These are phyloP conservation scores for Brachionus rotundiformis DNA, from an alignment of 1,140 invertebrate genomes.

Conservation along the genomic window DNA sequence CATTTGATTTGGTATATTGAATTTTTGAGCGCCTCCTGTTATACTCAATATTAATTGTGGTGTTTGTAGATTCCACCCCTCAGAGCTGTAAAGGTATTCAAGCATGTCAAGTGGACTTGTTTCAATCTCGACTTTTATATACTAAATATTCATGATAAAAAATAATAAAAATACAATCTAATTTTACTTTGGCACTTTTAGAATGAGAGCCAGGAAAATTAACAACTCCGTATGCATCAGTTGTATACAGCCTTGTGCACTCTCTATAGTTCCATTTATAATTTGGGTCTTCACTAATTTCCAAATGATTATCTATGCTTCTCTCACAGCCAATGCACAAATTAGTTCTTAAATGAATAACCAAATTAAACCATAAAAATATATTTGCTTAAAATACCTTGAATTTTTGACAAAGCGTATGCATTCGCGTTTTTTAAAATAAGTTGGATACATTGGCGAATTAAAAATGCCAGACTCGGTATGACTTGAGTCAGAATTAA, in stretches of 20 bases:
- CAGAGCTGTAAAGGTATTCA: neutral
- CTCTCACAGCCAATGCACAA: neutral
- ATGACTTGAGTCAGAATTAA: neutral
- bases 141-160: neutral
- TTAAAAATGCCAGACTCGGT: neutral
- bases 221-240: slow-evolving; percentile 24
- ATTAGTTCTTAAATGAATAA: neutral
- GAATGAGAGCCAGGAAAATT: slow-evolving; percentile 43
- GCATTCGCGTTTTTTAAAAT: slow-evolving; percentile 19
- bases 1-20: slow-evolving; percentile 80
- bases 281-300: neutral
- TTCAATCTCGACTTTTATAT: slow-evolving; percentile 37
- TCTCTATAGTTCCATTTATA: slow-evolving; percentile 44
- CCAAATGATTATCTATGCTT: neutral
- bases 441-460: neutral
- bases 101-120: slow-evolving; percentile 2
- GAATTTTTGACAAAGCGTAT: slow-evolving; percentile 31
- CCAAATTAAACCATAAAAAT: neutral
- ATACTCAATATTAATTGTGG: slow-evolving; percentile 96
- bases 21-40: slow-evolving; percentile 91
- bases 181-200: slow-evolving; percentile 31
- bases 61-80: slow-evolving; percentile 88
- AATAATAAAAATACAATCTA: neutral
- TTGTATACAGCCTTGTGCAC: neutral
- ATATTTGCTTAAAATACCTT: neutral